These are phyloP conservation scores for Himalopsyche kuldschensis DNA, from an alignment of 2,888 invertebrate genomes.

Conservation along the genomic window DNA sequence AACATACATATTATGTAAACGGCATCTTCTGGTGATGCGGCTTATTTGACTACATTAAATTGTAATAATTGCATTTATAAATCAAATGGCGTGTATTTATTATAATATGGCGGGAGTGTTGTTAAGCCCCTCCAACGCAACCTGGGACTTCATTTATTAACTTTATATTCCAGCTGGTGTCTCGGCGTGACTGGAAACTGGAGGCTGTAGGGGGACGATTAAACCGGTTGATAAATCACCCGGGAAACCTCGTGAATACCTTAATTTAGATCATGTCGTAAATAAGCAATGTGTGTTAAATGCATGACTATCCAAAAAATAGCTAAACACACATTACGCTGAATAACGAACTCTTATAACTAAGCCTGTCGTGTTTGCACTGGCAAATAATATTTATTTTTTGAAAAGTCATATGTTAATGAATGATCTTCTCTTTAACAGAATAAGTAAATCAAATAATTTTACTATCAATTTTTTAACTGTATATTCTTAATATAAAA, in stretches of 20 bases:
- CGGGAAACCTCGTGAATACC: neutral
- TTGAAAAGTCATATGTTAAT: too few species aligned
- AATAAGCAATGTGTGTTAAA: neutral
- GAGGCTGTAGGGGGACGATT: neutral
- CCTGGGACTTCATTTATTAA: constrained; percentile 3
- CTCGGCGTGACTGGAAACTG: neutral
- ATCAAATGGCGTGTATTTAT: neutral
- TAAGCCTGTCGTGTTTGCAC: too few species aligned
- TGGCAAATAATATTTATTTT: too few species aligned
- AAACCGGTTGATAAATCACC: neutral
- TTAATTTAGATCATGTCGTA: constrained; percentile 5
- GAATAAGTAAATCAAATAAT: too few species aligned
- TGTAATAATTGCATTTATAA: neutral
- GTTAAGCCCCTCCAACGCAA: neutral
- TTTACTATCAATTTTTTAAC: too few species aligned
- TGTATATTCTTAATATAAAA: too few species aligned
- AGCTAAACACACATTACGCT: neutral
- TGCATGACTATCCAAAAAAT: neutral
- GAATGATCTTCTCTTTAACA: too few species aligned
- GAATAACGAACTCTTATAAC: neutral
- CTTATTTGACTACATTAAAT: neutral
- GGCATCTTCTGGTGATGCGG: too few species aligned
- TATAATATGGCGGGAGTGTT: neutral
- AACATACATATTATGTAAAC: too few species aligned
- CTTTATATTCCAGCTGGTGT: neutral